Evolutionary conservation across 2,113 vertebrate species (phyloP).

Genomic region (Oxyruncus cristatus): DNA sequence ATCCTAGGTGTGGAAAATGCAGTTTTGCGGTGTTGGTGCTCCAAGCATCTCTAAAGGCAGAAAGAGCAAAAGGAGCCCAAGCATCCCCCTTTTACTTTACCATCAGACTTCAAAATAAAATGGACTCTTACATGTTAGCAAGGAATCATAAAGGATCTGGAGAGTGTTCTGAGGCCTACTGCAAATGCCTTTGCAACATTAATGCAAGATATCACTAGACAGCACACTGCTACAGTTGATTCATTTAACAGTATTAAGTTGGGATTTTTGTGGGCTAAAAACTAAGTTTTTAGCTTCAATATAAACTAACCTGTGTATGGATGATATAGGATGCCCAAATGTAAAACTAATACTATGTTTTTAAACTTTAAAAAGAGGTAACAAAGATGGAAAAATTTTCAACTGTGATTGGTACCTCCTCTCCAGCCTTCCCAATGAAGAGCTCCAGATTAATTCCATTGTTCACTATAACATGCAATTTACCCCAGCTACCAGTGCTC

Average conservation of each 20-base stretch:
- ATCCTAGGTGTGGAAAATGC: not conserved
- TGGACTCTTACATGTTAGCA: not conserved
- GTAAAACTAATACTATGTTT: not conserved
- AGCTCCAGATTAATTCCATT: not conserved
- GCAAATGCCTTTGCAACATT: not conserved
- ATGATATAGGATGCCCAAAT: not conserved
- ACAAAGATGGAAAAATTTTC: not conserved
- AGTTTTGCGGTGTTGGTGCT: not conserved
- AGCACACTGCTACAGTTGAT: not conserved
- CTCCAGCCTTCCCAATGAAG: not conserved
- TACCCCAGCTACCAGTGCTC: not conserved
- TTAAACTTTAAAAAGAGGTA: not conserved
- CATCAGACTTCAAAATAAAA: not conserved
- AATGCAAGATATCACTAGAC: not conserved
- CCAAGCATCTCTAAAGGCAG: not conserved
- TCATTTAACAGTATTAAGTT: not conserved
- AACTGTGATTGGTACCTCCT: not conserved
- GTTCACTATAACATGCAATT: fast-evolving
- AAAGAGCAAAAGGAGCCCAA: not conserved
- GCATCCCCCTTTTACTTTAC: not conserved
- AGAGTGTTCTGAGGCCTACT: not conserved
- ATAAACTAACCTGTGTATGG: not conserved
- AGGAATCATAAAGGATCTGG: not conserved
- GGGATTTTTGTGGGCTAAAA: not conserved
- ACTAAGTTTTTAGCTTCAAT: not conserved